phyloP scores from a whole-genome alignment of 1,140 invertebrate genomes.

The Procambarus clarkii region DNA sequence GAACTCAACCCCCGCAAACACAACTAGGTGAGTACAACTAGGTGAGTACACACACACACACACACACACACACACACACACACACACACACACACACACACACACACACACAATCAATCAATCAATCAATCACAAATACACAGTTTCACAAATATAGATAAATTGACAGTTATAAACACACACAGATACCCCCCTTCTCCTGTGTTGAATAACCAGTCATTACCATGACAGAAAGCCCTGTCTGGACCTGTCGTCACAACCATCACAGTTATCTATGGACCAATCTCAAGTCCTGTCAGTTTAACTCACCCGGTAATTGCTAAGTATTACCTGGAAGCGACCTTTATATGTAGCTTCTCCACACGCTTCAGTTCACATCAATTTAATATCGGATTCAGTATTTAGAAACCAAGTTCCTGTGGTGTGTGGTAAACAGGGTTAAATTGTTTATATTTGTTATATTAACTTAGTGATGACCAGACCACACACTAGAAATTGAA shows the following conservation, averaged over 20 bases:
- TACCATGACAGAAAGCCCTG: not conserved
- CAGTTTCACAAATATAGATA: no score
- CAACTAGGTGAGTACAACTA: no score
- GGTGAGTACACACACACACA: not conserved
- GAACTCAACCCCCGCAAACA: no score
- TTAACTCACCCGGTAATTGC: not conserved
- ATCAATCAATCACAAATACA: not conserved
- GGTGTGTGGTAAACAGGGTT: no score
- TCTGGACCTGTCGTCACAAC: not conserved
- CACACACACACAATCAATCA: not conserved
- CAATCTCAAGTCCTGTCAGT: not conserved
- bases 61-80: not conserved
- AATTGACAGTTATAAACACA: no score
- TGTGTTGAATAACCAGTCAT: not conserved
- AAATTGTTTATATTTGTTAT: no score
- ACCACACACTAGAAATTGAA: no score
- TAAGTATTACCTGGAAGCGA: not conserved
- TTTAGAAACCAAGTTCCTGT: no score
- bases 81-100: not conserved
- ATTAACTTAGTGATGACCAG: no score
- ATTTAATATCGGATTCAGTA: no score
- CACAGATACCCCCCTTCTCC: not conserved
- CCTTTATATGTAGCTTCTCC: not conserved
- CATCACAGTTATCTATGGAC: not conserved
- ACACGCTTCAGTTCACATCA: no score